Base-by-base conservation (phyloP, 53 echinoderm and acorn worm species). In the Echinometra lucunter region DNA sequence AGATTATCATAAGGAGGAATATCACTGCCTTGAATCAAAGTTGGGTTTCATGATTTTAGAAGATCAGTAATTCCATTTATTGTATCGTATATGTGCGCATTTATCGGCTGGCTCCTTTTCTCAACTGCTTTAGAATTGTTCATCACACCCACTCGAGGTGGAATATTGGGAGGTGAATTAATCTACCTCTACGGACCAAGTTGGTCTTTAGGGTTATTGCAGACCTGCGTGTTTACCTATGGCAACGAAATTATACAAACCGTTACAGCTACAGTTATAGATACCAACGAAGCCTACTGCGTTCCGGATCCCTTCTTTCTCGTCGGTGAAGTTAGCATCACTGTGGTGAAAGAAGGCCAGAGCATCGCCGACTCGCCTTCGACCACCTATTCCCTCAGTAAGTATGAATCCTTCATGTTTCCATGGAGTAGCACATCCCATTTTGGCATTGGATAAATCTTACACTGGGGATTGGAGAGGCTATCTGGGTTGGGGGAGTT, bases 241-340 rank as follows among this genome's bases (percentile, higher is more conserved):
- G 95, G 91, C 1, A 95, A 69, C 35, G 28, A 56, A 4, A 94
- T 91, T 45, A 66, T 97, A 6, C 98, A 97, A 93, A 58, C 74
- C 32, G 91, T 92, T 17, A 83, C 56, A 16, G 95, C 95, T 0
- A 90, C 92, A 4, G 94, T 94, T 58, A 58, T 90, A 2, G 67
- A 60, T 74, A 70, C 53, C 19, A 40, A 96, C 18, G 88, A 57
- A 34, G 96, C 96, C 4, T 94, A 96, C 83, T 99, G 99, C 89
- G 94, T 98, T 6, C 97, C 99, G 2, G 92, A 95, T 2, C 99
- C 98, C 9, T 99, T 99, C 95, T 99, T 96, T 82, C 91, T 97
- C 45, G 95, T 95, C 18, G 98, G 98, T 6, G 98, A 97, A 38
- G 95, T 98, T 3, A 93, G 47, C 16, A 23, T 89, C 30, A 17